Evolutionary conservation across 2,888 invertebrate genomes (phyloP).

Genomic region (Chloroclystis v-ata): DNA sequence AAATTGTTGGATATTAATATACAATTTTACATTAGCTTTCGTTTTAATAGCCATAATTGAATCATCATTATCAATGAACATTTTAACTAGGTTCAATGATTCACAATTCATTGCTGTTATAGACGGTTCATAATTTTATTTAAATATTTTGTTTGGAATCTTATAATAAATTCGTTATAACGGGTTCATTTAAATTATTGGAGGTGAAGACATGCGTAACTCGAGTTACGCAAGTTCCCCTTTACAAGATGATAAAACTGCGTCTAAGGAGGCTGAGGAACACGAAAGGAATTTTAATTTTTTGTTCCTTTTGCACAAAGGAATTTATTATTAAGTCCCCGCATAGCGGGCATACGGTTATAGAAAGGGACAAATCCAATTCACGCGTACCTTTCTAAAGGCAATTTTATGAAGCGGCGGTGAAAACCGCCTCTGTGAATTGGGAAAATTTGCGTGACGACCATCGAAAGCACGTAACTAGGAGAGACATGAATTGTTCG

Average conservation of each 20-base stretch:
- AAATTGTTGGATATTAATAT: too few relatives aligned
- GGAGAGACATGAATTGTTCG: too few relatives aligned
- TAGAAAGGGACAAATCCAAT: slow-evolving; percentile 49
- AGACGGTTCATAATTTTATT: too few relatives aligned
- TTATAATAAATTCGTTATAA: too few relatives aligned
- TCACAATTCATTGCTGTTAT: too few relatives aligned
- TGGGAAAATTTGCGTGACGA: not conserved
- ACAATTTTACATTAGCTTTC: too few relatives aligned
- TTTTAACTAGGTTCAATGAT: too few relatives aligned
- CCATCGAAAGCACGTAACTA: not conserved
- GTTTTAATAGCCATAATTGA: too few relatives aligned
- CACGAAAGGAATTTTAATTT: slow-evolving; percentile 70
- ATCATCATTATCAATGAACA: too few relatives aligned
- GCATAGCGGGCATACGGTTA: slow-evolving; percentile 60
- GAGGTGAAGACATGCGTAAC: slow-evolving; percentile 19
- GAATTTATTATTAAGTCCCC: slow-evolving; percentile 68
- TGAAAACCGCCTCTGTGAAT: slow-evolving; percentile 8
- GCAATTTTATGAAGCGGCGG: slow-evolving; percentile 7
- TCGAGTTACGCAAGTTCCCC: slow-evolving; percentile 50
- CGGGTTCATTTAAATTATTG: too few relatives aligned
- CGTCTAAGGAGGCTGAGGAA: slow-evolving; percentile 49
- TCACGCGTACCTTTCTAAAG: slow-evolving; percentile 38
- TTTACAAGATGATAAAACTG: slow-evolving; percentile 65
- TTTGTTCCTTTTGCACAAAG: slow-evolving; percentile 65
- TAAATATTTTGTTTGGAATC: too few relatives aligned